These are phyloP conservation scores for Drosophila monieri DNA, from an alignment of 2,888 invertebrate species.

Conservation along the genomic window DNA sequence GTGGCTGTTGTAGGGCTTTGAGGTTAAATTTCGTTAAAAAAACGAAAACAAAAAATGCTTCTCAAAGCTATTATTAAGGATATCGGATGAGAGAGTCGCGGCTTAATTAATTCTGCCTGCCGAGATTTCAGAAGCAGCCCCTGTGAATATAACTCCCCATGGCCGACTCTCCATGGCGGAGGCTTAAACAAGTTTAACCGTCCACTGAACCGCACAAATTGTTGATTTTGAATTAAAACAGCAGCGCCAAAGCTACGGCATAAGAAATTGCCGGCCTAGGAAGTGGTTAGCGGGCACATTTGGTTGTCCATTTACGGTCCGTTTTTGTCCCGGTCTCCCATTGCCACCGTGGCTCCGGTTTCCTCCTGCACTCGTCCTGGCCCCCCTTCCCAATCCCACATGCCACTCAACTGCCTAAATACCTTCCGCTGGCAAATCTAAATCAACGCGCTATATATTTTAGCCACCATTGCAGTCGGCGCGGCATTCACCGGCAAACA, in stretches of 20 bases:
- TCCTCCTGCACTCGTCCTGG: neutral
- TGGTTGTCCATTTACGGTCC: conserved; percentile 71
- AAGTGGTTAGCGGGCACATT: conserved; percentile 42
- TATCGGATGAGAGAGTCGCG: conserved; percentile 31
- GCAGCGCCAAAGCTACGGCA: conserved; percentile 39
- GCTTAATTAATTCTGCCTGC: conserved; percentile 52
- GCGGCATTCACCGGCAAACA: conserved; percentile 61
- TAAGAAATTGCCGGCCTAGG: conserved; percentile 61
- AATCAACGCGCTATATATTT: conserved; percentile 80
- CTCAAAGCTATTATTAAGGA: conserved; percentile 17
- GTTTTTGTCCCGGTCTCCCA: conserved; percentile 24
- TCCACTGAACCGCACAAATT: conserved; percentile 79
- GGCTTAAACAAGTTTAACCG: conserved; percentile 77
- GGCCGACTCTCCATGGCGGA: conserved; percentile 49
- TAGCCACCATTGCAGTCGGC: conserved; percentile 61
- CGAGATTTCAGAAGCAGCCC: conserved; percentile 30
- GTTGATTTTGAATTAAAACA: conserved; percentile 81
- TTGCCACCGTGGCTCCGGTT: neutral
- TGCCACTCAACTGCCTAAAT: conserved; percentile 60
- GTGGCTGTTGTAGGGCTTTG: conserved; percentile 31
- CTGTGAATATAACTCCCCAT: conserved; percentile 12
- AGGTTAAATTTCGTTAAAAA: neutral
- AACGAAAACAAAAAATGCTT: conserved; percentile 68
- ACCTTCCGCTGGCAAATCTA: conserved; percentile 75
- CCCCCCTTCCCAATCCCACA: neutral